Evolutionary conservation across 2,113 vertebrate genomes (phyloP).

Genomic region (Chrysemys picta): DNA sequence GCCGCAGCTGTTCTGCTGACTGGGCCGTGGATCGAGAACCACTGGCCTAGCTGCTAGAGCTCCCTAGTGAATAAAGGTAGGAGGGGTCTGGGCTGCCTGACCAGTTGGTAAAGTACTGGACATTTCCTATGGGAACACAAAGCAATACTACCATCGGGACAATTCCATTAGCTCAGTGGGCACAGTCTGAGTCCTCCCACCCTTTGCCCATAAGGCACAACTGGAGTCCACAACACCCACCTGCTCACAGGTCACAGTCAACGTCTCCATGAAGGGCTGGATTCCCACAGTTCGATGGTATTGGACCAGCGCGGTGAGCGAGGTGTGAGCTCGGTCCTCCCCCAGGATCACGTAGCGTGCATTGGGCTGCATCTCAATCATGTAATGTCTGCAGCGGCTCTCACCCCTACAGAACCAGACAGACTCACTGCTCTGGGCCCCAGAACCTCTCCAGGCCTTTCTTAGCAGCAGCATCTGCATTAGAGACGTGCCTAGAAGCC

Average conservation of each 20-base stretch:
- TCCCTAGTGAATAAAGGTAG: background rate
- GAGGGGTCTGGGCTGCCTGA: background rate
- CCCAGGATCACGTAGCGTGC: constrained; percentile 81
- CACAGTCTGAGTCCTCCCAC: fast-evolving
- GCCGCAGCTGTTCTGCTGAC: background rate
- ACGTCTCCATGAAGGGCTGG: constrained; percentile 78
- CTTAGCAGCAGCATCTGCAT: background rate
- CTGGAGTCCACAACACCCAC: background rate
- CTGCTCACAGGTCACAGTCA: constrained; percentile 78
- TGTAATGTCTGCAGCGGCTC: constrained; percentile 79
- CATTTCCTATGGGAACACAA: fast-evolving
- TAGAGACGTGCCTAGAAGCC: background rate
- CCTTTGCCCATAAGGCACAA: background rate
- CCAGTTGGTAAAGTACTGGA: background rate
- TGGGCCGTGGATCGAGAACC: background rate
- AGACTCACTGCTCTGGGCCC: fast-evolving
- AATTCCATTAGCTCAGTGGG: fast-evolving
- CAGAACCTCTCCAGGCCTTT: fast-evolving
- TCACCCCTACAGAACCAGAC: constrained; percentile 45
- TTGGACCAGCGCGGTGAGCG: constrained; percentile 67
- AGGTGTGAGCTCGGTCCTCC: constrained; percentile 77
- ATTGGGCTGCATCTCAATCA: constrained; percentile 80
- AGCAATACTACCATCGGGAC: background rate
- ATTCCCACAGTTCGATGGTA: constrained; percentile 78
- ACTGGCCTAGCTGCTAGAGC: fast-evolving